Percentiles rank a stretch among this genome's conserved stretches.
These are phyloP conservation scores for Sus scrofa DNA, from an alignment of 2,113 vertebrate species.

Conservation along the genomic window DNA sequence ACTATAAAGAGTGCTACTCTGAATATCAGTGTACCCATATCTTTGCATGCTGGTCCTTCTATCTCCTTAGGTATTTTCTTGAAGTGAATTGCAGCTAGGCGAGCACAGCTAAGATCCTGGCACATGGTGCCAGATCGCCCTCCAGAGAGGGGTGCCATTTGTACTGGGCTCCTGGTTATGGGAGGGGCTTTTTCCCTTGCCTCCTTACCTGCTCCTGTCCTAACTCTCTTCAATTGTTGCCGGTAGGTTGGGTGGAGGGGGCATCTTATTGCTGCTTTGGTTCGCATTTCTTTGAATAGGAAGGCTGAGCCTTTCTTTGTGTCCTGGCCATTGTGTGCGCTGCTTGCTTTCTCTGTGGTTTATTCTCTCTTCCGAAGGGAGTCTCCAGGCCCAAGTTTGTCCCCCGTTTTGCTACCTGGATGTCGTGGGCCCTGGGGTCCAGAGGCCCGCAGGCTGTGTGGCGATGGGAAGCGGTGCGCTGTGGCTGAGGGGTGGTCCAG, in stretches of 20 bases:
- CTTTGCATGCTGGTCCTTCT: background rate
- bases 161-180: background rate
- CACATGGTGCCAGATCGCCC: background rate
- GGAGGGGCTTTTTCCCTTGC: too few species aligned
- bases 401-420: background rate
- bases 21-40: background rate
- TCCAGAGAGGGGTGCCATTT: rapidly evolving
- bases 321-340: background rate
- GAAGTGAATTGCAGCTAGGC: background rate
- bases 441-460: background rate
- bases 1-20: background rate
- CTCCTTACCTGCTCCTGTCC: background rate
- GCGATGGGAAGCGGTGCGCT: rapidly evolving
- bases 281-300: background rate
- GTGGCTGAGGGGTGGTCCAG: background rate
- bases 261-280: background rate
- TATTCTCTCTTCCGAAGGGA: background rate
- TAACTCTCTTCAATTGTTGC: background rate
- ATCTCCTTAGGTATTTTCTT: background rate
- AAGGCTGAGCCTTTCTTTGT: background rate
- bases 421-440: background rate
- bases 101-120: rapidly evolving
- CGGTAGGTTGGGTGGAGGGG: background rate
- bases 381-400: background rate
- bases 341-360: background rate